Evolutionary conservation across 1,140 invertebrate genomes (phyloP), one percentile per base, ranked within the genome.

Genomic region (Hylaeus anthracinus): DNA sequence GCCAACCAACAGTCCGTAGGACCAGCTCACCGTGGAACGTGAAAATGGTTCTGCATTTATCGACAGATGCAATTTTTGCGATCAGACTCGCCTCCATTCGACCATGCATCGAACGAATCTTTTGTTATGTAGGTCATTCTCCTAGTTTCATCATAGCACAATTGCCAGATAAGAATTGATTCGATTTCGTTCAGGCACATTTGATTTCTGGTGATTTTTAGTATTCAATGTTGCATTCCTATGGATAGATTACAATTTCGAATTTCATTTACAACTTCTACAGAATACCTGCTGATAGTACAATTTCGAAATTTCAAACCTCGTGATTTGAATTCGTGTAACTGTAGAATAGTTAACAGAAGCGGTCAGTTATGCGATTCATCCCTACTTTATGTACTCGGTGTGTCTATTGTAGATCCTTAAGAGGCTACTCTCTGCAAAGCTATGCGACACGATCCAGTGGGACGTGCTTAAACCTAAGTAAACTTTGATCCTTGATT

Each of bases 401-500:
- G 14, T n/a, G 43, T 53, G 56, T 55, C 45, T 9, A 55, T 55
- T 53, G 37, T 53, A 81, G 71, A 69, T n/a, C 55, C 63, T 55
- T 76, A 75, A 67, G 55, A 60, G 64, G 56, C 65, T n/a, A 63
- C 48, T 45, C 48, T 5, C 53, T n/a, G 72, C 45, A 61, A 69
- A 61, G 64, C 64, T 14, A 48, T 53, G 14, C 63, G 9, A n/a
- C 12, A 39, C 64, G 64, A 69, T 69, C 64, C 55, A 56, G 0
- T 39, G 5, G 55, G 48, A 63, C 37, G 41, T 58, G 77, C 77
- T 73, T 51, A 73, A 73, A 73, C 61, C 70, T 79, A 55, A 73
- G 71, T 43, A 79, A 79, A 79, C 70, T 79, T 79, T 79, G 71
- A 79, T 79, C 61, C 71, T 73, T 73, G 53, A 66, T 73, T 79